These are phyloP conservation scores for Zaprionus nigranus DNA, from an alignment of 1,140 invertebrate species.

Conservation along the genomic window DNA sequence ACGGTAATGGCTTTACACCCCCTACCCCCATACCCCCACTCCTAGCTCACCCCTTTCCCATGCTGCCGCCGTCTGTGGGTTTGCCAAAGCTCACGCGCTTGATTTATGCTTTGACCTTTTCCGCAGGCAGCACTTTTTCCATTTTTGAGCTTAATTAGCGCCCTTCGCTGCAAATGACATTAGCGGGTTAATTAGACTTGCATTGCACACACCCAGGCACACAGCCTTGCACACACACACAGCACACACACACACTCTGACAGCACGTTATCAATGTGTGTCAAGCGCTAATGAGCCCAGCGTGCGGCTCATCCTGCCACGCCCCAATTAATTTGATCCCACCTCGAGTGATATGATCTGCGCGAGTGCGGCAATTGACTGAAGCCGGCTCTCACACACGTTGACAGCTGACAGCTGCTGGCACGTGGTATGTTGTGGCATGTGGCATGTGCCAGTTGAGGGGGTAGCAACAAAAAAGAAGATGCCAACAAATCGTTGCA, in stretches of 20 bases:
- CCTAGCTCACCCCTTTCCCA: slow-evolving; percentile 1
- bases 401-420: slow-evolving; percentile 5
- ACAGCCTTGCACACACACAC: slow-evolving; percentile 12
- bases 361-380: slow-evolving; percentile 20
- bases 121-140: slow-evolving; percentile 67
- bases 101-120: slow-evolving; percentile 82
- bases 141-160: slow-evolving; percentile 74
- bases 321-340: slow-evolving; percentile 40
- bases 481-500: slow-evolving; percentile 3
- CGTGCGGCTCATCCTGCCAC: slow-evolving; percentile 11
- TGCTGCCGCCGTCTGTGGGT: not conserved
- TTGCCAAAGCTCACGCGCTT: slow-evolving; percentile 33
- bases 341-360: slow-evolving; percentile 17
- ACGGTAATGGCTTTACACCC: slow-evolving; percentile 11
- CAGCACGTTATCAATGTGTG: slow-evolving; percentile 61
- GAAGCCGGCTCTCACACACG: not conserved
- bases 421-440: slow-evolving; percentile 10
- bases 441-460: slow-evolving; percentile 1
- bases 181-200: slow-evolving; percentile 75
- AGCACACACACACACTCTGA: not conserved
- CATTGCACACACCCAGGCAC: slow-evolving; percentile 35
- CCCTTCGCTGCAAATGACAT: slow-evolving; percentile 69
- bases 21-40: not conserved
- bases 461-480: not conserved
- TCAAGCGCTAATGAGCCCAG: slow-evolving; percentile 66